Base-by-base conservation (phyloP, 2,888 invertebrate species). In the Trisateles emortualis region DNA sequence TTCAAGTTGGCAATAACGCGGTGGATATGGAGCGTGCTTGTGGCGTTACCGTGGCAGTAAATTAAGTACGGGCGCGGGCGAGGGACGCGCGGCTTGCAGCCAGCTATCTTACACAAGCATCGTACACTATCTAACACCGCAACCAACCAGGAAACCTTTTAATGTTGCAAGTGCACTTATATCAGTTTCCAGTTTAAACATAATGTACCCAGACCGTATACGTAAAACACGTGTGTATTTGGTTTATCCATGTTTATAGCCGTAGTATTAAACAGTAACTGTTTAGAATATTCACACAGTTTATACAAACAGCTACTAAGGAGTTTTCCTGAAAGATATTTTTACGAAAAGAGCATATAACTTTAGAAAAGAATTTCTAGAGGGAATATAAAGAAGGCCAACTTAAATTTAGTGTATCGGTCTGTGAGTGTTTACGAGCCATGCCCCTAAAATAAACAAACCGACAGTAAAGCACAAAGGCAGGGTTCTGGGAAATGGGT, bases 1-100 rank as follows among this genome's bases (percentile, higher is more conserved):
- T 91, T 89, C 88, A 88, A 92, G 90, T 88, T 87, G 90, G 90
- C 87, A 90, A 90, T 92, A 91, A 91, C 88, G 86, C 81, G 81
- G 84, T 86, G 87, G 86, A 87, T 89, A 86, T 85, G 88, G 89
- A 87, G 90, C 88, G 86, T 89, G 91, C 83, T 89, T 79, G 84
- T 90, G 92, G 90, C 91, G 85, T 90, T 86, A 84, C 89, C 86
- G 84, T 81, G 81, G 87, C 87, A 87, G 86, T 92, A 90, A 91
- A 91, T 90, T 87, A 88, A 86, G 83, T 83, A 79, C 78, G 78
- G 76, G 82, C 81, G 77, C 76, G 75, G 76, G 79, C 81, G 79
- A 80, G 80, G 78, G 76, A 79, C 81, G 81, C 78, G 76, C 78
- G 78, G 78, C 80, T 78, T 75, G 76, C 74, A 79, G 83, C 82